Conservation (phyloP, 2,888 invertebrate genomes). For the Geotrupes spiniger region DNA sequence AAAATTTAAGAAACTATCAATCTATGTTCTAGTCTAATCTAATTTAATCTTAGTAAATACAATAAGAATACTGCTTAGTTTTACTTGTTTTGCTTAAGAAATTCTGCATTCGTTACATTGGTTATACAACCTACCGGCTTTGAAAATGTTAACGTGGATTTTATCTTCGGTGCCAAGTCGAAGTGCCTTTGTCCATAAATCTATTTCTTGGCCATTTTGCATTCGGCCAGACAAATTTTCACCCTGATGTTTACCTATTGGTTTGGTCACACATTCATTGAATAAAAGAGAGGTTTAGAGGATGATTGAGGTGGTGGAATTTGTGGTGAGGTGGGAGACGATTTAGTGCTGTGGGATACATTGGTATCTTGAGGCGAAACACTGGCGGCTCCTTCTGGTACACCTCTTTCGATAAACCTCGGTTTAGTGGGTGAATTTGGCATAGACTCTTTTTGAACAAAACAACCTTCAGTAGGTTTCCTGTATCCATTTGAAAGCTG, state of each 20-base stretch:
- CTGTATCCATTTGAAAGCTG: slow-evolving; percentile 40
- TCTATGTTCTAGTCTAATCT: neutral
- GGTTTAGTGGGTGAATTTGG: slow-evolving; percentile 57
- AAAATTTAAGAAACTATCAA: slow-evolving; percentile 24
- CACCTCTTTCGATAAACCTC: slow-evolving; percentile 60
- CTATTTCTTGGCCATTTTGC: neutral
- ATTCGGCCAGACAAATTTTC: slow-evolving; percentile 19
- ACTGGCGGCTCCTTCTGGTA: slow-evolving; percentile 72
- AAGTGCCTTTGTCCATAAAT: neutral
- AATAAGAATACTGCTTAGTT: slow-evolving; percentile 29
- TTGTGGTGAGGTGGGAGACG: slow-evolving; percentile 52
- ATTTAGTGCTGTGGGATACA: slow-evolving; percentile 41
- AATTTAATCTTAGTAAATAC: slow-evolving; percentile 15
- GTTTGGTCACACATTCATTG: slow-evolving; percentile 82
- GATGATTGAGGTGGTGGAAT: slow-evolving; percentile 53
- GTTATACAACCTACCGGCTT: slow-evolving; percentile 46
- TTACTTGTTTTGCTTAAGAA: slow-evolving; percentile 15
- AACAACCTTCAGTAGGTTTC: slow-evolving; percentile 32
- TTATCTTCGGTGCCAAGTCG: neutral
- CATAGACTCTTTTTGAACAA: slow-evolving; percentile 43
- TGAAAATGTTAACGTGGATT: neutral
- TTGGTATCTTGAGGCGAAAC: slow-evolving; percentile 64
- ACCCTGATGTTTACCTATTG: slow-evolving; percentile 52
- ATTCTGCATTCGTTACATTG: slow-evolving; percentile 41
- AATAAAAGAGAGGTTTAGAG: slow-evolving; percentile 68